These are phyloP conservation scores for Anthopleura xanthogrammica DNA, from an alignment of 92 coral and sea anemone species.

Conservation along the genomic window DNA sequence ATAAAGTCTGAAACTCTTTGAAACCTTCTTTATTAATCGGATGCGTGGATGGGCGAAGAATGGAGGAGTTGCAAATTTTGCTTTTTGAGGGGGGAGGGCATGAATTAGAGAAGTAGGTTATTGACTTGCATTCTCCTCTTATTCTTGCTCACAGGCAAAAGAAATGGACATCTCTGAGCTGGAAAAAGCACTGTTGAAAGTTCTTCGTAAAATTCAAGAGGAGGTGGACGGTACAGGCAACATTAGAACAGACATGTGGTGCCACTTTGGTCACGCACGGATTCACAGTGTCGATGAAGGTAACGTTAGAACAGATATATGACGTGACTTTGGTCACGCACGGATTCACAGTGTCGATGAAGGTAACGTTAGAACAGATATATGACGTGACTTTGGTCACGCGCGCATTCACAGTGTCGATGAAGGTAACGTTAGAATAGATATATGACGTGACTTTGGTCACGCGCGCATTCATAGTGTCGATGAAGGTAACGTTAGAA, in stretches of 20 bases:
- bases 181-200: background rate
- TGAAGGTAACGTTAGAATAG: background rate
- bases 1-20: no score
- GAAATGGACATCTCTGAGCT: background rate
- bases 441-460: background rate
- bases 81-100: no score
- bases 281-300: conserved; percentile 4
- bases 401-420: background rate
- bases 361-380: no score
- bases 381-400: background rate
- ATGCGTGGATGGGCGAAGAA: no score
- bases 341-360: no score
- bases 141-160: conserved; percentile 1
- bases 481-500: no score
- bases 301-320: background rate
- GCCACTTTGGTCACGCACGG: conserved; percentile 2
- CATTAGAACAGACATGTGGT: conserved; percentile 7
- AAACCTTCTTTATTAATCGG: no score
- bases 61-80: no score
- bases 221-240: background rate
- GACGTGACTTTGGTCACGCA: background rate
- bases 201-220: background rate
- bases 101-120: no score
- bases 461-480: background rate
- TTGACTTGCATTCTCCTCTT: no score